A percentile compares a stretch with the other conserved stretches of the same genome.
Evolutionary conservation across 2,797 vertebrate genomes (phyloP).

Genomic region (Nasua narica): DNA sequence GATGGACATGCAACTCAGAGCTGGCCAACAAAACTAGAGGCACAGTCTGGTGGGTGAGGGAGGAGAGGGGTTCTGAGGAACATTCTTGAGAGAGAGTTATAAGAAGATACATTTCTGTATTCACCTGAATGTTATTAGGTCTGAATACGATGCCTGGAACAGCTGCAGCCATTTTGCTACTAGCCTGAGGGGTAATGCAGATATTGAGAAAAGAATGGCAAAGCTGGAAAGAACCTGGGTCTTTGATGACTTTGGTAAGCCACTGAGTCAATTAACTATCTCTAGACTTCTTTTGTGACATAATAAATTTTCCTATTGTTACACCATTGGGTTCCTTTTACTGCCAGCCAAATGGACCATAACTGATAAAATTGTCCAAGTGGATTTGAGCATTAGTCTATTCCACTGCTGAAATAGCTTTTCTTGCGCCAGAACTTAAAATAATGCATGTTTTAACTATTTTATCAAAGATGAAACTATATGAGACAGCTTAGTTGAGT

Average conservation of each 20-base stretch:
- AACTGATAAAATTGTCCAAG: slow-evolving; percentile 42
- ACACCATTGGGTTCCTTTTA: slow-evolving; percentile 40
- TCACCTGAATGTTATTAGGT: background rate
- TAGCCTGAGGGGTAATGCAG: background rate
- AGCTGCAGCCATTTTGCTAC: background rate
- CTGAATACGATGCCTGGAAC: background rate
- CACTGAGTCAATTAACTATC: background rate
- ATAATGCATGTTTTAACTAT: slow-evolving; percentile 25
- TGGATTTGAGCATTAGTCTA: slow-evolving; percentile 23
- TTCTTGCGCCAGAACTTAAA: slow-evolving; percentile 39
- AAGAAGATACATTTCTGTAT: background rate
- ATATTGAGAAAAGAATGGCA: background rate
- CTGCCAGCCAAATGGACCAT: slow-evolving; percentile 53
- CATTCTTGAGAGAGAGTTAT: background rate
- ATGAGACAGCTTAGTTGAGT: background rate
- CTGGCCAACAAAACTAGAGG: background rate
- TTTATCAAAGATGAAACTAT: slow-evolving; percentile 40
- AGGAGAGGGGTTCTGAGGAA: background rate
- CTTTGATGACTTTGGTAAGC: background rate
- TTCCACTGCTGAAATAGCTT: slow-evolving; percentile 52
- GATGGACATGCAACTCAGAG: background rate
- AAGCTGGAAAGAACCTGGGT: background rate
- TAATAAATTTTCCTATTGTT: slow-evolving; percentile 53
- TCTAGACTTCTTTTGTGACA: slow-evolving; percentile 29
- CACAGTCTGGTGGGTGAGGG: background rate